phyloP scores from a whole-genome alignment of 2,888 invertebrate species.

The Alloscopus bannaensis region DNA sequence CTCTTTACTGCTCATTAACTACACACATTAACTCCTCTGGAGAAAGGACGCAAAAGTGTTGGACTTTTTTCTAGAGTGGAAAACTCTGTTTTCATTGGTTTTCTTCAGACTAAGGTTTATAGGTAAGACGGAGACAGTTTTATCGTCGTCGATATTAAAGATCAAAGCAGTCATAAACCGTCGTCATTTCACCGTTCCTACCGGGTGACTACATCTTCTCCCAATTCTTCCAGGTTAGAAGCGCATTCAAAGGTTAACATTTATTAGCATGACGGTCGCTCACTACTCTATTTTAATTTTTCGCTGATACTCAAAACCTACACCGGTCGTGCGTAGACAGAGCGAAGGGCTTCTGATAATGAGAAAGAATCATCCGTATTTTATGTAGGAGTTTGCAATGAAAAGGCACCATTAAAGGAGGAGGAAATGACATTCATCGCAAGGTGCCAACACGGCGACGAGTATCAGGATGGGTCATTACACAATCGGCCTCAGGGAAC shows the following conservation, averaged over 20 bases:
- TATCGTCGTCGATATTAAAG: slow-evolving; percentile 50
- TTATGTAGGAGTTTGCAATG: slow-evolving; percentile 13
- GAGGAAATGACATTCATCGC: slow-evolving; percentile 2
- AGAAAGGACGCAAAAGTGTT: slow-evolving; percentile 16
- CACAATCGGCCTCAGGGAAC: slow-evolving; percentile 1
- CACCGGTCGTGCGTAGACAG: too few species aligned
- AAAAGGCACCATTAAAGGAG: neutral
- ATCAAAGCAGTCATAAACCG: slow-evolving; percentile 53
- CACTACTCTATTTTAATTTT: slow-evolving; percentile 26
- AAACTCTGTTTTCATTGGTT: slow-evolving; percentile 5
- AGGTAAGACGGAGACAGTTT: slow-evolving; percentile 27
- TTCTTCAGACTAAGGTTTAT: neutral
- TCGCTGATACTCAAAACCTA: neutral
- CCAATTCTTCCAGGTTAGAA: slow-evolving; percentile 21
- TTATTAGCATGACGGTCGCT: slow-evolving; percentile 17
- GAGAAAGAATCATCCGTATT: neutral
- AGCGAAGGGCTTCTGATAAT: neutral
- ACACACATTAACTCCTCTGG: slow-evolving; percentile 51
- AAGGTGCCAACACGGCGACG: slow-evolving; percentile 11
- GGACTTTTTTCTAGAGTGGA: neutral
- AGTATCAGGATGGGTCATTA: slow-evolving; percentile 20
- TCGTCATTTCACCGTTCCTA: slow-evolving; percentile 42
- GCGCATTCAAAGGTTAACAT: slow-evolving; percentile 28
- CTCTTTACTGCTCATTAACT: slow-evolving; percentile 60
- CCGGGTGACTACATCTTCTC: too few species aligned